Base-by-base conservation (phyloP, 1,140 invertebrate genomes). In the Calycopis cecrops region DNA sequence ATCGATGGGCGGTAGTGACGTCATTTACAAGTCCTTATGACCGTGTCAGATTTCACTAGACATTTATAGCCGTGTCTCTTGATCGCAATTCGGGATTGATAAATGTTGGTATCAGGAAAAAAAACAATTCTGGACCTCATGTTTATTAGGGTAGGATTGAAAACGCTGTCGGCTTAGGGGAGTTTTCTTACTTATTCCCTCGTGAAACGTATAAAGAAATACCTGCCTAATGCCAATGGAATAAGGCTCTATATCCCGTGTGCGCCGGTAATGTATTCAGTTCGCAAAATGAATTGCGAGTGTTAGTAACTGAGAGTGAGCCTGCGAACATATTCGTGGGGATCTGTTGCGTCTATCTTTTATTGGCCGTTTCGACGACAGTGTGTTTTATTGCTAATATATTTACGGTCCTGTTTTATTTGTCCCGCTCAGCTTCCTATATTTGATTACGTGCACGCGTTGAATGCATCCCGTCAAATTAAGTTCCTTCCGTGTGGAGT, bases 211-310 rank as follows among this genome's bases (percentile, higher is more conserved):
- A 42, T 55, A 67, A 59, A 55, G 67, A 78, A 68, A 73, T 63
- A 47, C 74, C 58, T 56, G 34, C 63, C 65, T 71, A 83, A 81
- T 63, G 50, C 38, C 17, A 17, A 33, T 21, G 38, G n/a, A 21
- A 59, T 72, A 79, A 71, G 65, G 79, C 72, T 52, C 60, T 61
- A 69, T 80, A 70, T 79, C 63, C 65, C 62, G 63, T 72, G 71
- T 55, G 49, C 34, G 14, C 44, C n/a, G 52, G 60, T 82, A 86
- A 86, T 86, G 79, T 86, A 86, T 84, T 86, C 83, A 81, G 79
- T 84, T 79, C 79, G 71, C 74, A 83, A 84, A 86, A 86, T 86
- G 79, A 86, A 86, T 86, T 84, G 80, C 76, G 80, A 83, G 78
- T 78, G 82, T 84, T 84, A 86, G 79, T 84, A 84, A 84, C 79